A percentile compares a stretch with the other conserved stretches of the same genome.
Evolutionary conservation across 2,797 vertebrate genomes (phyloP).

Genomic region (Enteromius trimaculatus): DNA sequence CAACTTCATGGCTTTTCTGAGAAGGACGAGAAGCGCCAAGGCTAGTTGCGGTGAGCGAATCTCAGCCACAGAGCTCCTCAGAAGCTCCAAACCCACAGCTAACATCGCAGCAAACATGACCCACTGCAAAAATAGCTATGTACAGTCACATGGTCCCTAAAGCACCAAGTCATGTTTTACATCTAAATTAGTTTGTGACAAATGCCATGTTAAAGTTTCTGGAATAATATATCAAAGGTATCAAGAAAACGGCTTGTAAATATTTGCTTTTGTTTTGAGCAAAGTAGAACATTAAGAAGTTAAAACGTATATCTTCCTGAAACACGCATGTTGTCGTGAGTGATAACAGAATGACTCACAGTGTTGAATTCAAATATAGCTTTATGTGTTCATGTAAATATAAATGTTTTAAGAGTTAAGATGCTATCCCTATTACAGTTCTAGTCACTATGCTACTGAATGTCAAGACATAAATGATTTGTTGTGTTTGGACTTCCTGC

Average conservation of each 20-base stretch:
- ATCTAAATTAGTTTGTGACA: conserved; percentile 17
- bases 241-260: conserved; percentile 43
- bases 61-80: conserved; percentile 64
- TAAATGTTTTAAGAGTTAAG: conserved; percentile 40
- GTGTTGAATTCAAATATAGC: conserved; percentile 27
- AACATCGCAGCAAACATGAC: conserved; percentile 26
- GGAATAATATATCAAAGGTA: conserved; percentile 1
- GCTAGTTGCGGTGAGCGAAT: conserved; percentile 54
- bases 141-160: conserved; percentile 55
- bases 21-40: conserved; percentile 63
- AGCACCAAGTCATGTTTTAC: conserved; percentile 18
- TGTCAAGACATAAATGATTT: conserved; percentile 23
- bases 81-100: conserved; percentile 57
- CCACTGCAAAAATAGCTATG: conserved; percentile 48
- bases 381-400: conserved; percentile 40
- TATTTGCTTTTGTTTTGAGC: conserved; percentile 42
- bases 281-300: neutral
- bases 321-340: neutral
- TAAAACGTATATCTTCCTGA: conserved; percentile 10
- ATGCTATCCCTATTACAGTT: conserved; percentile 13
- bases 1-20: conserved; percentile 67
- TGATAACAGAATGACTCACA: conserved; percentile 8
- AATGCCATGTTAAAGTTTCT: conserved; percentile 38
- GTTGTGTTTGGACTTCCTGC: conserved; percentile 35
- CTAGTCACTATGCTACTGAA: conserved; percentile 39